Base-by-base conservation (phyloP, 2,113 vertebrate genomes). In the Maccullochella peelii region DNA sequence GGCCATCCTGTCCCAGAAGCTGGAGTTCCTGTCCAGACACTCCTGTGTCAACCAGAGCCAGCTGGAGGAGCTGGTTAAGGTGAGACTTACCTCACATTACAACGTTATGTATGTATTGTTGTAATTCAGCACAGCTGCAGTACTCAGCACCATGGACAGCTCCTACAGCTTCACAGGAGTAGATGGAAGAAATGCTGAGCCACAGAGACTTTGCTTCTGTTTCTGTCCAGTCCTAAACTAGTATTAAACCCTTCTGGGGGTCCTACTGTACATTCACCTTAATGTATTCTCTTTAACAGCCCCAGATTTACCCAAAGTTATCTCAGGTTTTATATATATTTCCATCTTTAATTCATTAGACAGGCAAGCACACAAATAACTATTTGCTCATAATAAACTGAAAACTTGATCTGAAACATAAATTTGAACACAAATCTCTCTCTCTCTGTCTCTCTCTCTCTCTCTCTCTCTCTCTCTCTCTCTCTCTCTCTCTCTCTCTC, bases 31-130 rank as follows among this genome's bases (percentile, higher is more conserved):
- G 63, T 96, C 97, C 84, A 94, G 95, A 68, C 97, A 99, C 76
- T 85, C 97, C 50, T 99, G 97, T 86, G 97, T 99, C 88, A 98
- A 98, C 92, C 95, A 96, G 71, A 96, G 96, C 15, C 96, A 99
- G 89, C 95, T 99, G 91, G 98, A 99, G 89, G 96, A 98, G 80
- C 96, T 99, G 86, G 97, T 99, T 73, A 97, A 97, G 97, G 98
- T 99, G 95, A 87, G 83, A 66, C 25, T 11, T 5, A 23, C 21
- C 8, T 77, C 30, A 71, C 1, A 68, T 47, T 6, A 44, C 40
- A 12, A 21, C 14, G 11, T 47, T 10, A 3, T 33, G 18, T 12
- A 7, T 54, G 44, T 21, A 7, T n/a, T 69, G 55, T 20, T 80
- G 59, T 42, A 20, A 47, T 16, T 2, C 27, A 52, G 21, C 6